Percentiles rank a stretch among this genome's conserved stretches.
Conservation (phyloP, 2,113 vertebrate genomes). For the Poeciliopsis prolifica region DNA sequence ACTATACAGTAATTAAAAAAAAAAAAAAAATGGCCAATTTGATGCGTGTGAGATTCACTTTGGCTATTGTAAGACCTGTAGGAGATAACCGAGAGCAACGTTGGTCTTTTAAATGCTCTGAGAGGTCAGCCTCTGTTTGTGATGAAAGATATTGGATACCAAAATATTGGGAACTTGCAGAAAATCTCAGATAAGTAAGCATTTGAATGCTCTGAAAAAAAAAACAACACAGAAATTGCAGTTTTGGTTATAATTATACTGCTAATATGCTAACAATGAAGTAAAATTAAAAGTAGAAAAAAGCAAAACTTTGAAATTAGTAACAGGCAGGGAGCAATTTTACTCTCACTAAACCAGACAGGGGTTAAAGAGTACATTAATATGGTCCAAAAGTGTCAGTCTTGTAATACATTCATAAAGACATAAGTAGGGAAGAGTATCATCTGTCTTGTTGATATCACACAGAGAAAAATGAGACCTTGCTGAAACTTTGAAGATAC, state of each 20-base stretch:
- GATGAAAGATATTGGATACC: too few species aligned
- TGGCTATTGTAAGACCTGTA: too few species aligned
- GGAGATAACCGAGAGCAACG: too few species aligned
- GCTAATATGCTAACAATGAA: background rate
- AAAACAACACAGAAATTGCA: too few species aligned
- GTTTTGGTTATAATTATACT: background rate
- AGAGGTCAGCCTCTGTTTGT: too few species aligned
- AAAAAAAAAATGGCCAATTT: too few species aligned
- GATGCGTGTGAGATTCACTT: too few species aligned
- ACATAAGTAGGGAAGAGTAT: background rate
- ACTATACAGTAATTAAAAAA: too few species aligned
- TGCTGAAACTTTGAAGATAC: slow-evolving; percentile 2
- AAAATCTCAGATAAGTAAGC: background rate
- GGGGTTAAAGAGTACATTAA: background rate
- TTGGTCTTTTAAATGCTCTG: too few species aligned
- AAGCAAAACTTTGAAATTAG: background rate
- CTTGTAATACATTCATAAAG: slow-evolving; percentile 5
- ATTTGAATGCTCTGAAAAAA: background rate
- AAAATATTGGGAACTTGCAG: too few species aligned
- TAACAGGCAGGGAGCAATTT: background rate
- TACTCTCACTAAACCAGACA: background rate
- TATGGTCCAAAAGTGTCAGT: background rate
- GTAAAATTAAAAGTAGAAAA: background rate
- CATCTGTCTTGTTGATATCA: slow-evolving; percentile 4
- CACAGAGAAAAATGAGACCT: background rate